Evolutionary conservation across 1,140 invertebrate genomes (phyloP), one percentile per base, ranked within the genome.

Genomic region (Phthorimaea operculella): DNA sequence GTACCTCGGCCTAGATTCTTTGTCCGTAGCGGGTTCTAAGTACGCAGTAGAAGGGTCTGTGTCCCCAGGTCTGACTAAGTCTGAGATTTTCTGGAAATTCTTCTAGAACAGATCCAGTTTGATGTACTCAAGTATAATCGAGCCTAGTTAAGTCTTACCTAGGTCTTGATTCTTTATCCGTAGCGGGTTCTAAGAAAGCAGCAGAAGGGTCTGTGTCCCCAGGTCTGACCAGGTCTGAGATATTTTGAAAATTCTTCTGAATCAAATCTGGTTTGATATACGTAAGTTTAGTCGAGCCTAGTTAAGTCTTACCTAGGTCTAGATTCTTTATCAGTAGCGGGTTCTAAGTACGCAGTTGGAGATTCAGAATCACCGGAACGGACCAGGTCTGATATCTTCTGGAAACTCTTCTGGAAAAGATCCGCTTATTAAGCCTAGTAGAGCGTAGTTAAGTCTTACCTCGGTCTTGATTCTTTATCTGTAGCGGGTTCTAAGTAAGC

Each of bases 181-280:
- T 61, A 6, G 6, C 21, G 0, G 72, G 72, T 17, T 79, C 21
- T 28, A 28, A 28, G 74, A 15, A 34, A 55, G 57, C 1, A 66
- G 58, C 0, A 68, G 63, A 51, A 0, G 76, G 59, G 18, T 85
- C 83, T 14, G 77, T 72, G 18, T 86, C 85, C 7, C 76, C 58
- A 8, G 82, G 72, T 18, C 81, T 74, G 4, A 87, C 72, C 15
- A 87, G 68, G 60, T 86, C 87, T 1, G 83, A 83, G 54, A 88
- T 83, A 51, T 86, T 83, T 34, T 85, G 79, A 50, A 86, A 86
- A 55, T 79, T 80, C 63, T 87, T 88, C 57, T 86, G 83, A 54
- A 87, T 86, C 4, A 88, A 58, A 55, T 86, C 86, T 0, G 86
- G 87, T 62, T 87, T 87, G 47, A 88, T 87, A 58, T 88, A 89